A percentile compares a stretch with the other conserved stretches of the same genome.
Conservation (phyloP, 2,888 invertebrate genomes). For the Pantelozetes paolii region DNA sequence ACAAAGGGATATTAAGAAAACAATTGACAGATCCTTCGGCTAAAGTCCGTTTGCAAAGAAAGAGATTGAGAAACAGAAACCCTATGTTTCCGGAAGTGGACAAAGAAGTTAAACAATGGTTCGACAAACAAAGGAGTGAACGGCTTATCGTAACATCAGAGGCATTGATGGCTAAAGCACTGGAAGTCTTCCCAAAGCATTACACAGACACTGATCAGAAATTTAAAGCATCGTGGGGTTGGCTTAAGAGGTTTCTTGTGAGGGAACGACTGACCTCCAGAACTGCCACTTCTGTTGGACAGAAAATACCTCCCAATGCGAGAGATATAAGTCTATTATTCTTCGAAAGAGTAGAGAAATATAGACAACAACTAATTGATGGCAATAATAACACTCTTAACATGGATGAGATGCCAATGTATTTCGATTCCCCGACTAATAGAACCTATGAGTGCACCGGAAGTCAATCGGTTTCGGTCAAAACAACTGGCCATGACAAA, state of each 20-base stretch:
- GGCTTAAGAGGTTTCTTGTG: background rate
- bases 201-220: too few species aligned
- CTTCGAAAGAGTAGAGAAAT: background rate
- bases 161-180: background rate
- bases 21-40: too few species aligned
- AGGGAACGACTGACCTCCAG: background rate
- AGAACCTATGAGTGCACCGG: conserved; percentile 15
- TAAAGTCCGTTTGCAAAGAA: too few species aligned
- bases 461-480: background rate
- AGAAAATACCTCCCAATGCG: background rate
- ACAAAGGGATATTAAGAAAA: background rate
- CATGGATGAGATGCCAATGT: conserved; percentile 12
- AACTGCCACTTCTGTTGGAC: background rate
- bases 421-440: conserved; percentile 4
- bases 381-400: background rate
- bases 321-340: background rate
- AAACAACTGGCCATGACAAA: conserved; percentile 32
- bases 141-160: background rate
- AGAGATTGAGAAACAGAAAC: background rate
- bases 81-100: conserved; percentile 17
- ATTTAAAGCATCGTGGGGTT: background rate
- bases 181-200: conserved; percentile 6
- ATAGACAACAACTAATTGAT: background rate
- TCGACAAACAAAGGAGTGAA: background rate
- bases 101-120: background rate